Percentiles rank a stretch among this genome's conserved stretches.
Evolutionary conservation across 92 coral and sea anemone species (phyloP).

Genomic region (Porites divaricata): DNA sequence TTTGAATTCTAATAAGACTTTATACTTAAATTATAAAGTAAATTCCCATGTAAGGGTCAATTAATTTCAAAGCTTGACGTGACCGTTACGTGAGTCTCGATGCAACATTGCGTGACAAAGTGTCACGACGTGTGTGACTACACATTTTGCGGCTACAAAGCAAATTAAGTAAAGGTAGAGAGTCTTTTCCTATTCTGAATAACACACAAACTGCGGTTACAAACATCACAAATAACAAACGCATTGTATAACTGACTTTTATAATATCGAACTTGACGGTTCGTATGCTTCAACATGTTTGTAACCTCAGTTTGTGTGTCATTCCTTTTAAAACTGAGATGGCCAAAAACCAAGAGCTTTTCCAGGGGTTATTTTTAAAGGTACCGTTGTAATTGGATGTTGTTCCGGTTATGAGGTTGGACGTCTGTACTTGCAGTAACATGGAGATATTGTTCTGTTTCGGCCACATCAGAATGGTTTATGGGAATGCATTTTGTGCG

Average conservation of each 20-base stretch:
- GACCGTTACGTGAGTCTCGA: not conserved
- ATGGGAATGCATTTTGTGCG: conserved; percentile 20
- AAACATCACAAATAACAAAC: too few relatives aligned
- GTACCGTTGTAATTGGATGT: too few relatives aligned
- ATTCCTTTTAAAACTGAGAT: too few relatives aligned
- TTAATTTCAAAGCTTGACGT: too few relatives aligned
- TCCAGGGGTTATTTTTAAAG: too few relatives aligned
- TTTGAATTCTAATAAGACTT: conserved; percentile 32
- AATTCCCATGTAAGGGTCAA: not conserved
- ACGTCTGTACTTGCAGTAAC: too few relatives aligned
- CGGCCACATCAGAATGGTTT: not conserved
- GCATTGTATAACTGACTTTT: too few relatives aligned
- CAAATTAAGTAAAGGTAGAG: not conserved
- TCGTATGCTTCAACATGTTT: too few relatives aligned
- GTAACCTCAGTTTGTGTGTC: too few relatives aligned
- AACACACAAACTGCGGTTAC: conserved; percentile 11
- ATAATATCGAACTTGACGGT: too few relatives aligned
- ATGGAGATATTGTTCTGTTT: not conserved
- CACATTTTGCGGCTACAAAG: not conserved
- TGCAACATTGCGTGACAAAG: not conserved
- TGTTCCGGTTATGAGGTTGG: too few relatives aligned
- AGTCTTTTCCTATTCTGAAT: not conserved
- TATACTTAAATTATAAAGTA: conserved; percentile 29
- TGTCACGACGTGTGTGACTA: not conserved
- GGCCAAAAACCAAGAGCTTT: too few relatives aligned